phyloP scores from a whole-genome alignment of 35 echinoderm and acorn worm species.

The Heliocidaris tuberculata region DNA sequence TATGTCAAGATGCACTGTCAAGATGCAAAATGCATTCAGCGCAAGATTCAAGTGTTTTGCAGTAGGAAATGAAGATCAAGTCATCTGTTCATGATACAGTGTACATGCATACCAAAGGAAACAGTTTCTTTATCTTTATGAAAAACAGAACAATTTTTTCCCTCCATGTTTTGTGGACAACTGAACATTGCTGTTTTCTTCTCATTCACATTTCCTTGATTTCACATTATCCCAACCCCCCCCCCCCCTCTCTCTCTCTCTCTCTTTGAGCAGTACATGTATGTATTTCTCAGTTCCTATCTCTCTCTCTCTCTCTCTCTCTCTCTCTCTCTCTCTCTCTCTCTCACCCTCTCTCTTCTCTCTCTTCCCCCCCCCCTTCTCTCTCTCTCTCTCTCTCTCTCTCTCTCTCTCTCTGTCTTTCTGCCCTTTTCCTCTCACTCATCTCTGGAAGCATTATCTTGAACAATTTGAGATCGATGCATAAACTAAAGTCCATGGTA shows the following conservation, averaged over 20 bases:
- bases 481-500: neutral
- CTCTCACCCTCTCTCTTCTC: neutral
- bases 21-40: neutral
- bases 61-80: neutral
- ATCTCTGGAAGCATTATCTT: neutral
- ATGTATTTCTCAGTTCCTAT: no score
- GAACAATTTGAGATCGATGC: neutral
- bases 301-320: no score
- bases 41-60: neutral
- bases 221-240: no score
- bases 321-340: no score
- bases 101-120: neutral
- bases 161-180: no score
- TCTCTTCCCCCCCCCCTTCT: neutral
- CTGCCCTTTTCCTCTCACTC: neutral
- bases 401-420: neutral
- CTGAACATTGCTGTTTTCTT: no score
- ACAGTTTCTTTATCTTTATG: no score
- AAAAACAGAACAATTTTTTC: no score
- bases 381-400: neutral
- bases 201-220: no score
- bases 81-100: neutral
- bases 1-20: neutral
- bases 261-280: no score
- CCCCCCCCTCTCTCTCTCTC: no score